Conservation (phyloP, 2,888 invertebrate species). For the Thera britannica region DNA sequence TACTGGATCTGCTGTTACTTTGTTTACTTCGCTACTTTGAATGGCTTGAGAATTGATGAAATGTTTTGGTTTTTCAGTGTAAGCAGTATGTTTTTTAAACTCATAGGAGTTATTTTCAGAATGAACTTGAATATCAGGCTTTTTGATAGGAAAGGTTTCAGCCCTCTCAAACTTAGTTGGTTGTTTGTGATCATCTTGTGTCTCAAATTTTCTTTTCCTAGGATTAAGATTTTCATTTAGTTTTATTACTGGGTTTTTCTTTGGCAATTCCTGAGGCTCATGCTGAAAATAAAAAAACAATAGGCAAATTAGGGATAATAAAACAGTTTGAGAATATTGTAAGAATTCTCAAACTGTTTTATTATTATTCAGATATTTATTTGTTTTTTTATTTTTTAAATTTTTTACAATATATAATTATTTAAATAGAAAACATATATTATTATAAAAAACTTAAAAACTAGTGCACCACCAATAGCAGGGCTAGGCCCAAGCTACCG, state of each 20-base stretch:
- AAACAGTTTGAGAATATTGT: too few relatives aligned
- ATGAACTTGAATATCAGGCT: slow-evolving; percentile 1
- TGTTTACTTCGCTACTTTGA: slow-evolving; percentile 20
- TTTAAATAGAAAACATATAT: too few relatives aligned
- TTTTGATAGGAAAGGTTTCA: slow-evolving; percentile 5
- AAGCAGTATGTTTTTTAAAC: slow-evolving; percentile 5
- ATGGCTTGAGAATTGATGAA: slow-evolving; percentile 1
- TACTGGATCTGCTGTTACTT: slow-evolving; percentile 30
- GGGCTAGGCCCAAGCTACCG: too few relatives aligned
- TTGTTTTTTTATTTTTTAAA: too few relatives aligned
- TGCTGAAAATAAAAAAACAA: slow-evolving; percentile 38
- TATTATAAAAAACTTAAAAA: too few relatives aligned
- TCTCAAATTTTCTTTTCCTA: slow-evolving; percentile 70
- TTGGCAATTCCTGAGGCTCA: slow-evolving; percentile 37
- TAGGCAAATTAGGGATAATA: too few relatives aligned
- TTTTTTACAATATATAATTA: too few relatives aligned
- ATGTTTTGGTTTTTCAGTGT: slow-evolving; percentile 7
- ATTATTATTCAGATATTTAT: too few relatives aligned
- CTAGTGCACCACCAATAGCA: too few relatives aligned
- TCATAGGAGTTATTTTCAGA: slow-evolving; percentile 1
- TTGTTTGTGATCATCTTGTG: slow-evolving; percentile 15
- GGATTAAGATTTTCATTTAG: slow-evolving; percentile 63
- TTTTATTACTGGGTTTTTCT: slow-evolving; percentile 52
- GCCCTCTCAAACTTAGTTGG: slow-evolving; percentile 11
- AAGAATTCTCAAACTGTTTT: too few relatives aligned